phyloP scores from a whole-genome alignment of 2,888 invertebrate genomes.

The Polydrusus pterygomalis region DNA sequence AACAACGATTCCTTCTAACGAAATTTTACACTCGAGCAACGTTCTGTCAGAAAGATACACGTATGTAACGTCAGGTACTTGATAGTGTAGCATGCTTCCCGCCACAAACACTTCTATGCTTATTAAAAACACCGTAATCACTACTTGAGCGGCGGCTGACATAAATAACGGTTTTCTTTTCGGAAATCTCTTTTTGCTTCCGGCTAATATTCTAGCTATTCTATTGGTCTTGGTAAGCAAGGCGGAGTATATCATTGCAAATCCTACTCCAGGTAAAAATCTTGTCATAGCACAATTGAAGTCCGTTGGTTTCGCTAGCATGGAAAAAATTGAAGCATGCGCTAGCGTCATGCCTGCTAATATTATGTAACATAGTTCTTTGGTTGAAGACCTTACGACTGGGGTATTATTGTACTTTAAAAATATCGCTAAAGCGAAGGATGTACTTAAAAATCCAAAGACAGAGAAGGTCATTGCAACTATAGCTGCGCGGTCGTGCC shows the following conservation, averaged over 20 bases:
- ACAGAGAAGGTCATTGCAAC: constrained; percentile 77
- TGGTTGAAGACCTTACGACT: constrained; percentile 82
- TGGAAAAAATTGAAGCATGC: constrained; percentile 78
- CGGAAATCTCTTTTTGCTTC: constrained; percentile 82
- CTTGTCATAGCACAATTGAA: constrained; percentile 73
- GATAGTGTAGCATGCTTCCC: constrained; percentile 76
- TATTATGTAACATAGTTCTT: constrained; percentile 82
- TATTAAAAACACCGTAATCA: constrained; percentile 79
- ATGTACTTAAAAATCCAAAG: constrained; percentile 78
- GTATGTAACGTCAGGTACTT: constrained; percentile 76
- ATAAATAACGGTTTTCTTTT: constrained; percentile 81
- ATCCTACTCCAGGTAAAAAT: constrained; percentile 72
- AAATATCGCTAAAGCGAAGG: constrained; percentile 78
- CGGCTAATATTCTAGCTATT: constrained; percentile 84
- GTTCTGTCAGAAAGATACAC: constrained; percentile 74
- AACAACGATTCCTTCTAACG: constrained; percentile 75
- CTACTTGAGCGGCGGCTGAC: constrained; percentile 76
- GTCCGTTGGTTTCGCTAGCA: constrained; percentile 78
- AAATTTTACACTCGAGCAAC: constrained; percentile 79
- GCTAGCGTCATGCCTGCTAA: constrained; percentile 77
- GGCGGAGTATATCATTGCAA: constrained; percentile 84
- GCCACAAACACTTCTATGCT: constrained; percentile 81
- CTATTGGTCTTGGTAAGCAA: constrained; percentile 86
- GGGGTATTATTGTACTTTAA: constrained; percentile 83
- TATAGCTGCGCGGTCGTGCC: constrained; percentile 78